phyloP scores from a whole-genome alignment of 2,888 invertebrate species.

The Sminthurinus aureus region DNA sequence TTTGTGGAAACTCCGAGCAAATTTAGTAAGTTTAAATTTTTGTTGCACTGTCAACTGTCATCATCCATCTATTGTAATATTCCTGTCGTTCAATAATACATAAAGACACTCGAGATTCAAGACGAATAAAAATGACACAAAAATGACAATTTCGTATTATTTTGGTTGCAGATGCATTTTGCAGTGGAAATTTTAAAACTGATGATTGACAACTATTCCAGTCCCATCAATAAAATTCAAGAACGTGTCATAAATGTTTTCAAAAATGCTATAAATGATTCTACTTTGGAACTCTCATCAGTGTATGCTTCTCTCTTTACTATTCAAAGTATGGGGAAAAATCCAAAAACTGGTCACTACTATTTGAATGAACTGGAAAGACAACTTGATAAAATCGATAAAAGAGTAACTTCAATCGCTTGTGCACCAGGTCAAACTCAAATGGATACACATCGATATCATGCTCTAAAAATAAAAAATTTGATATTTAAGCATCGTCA shows the following conservation, averaged over 20 bases:
- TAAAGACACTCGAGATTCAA: no score
- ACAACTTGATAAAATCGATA: not conserved
- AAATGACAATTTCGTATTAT: no score
- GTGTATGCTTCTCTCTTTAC: conserved; percentile 16
- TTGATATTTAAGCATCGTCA: no score
- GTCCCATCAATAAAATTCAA: conserved; percentile 5
- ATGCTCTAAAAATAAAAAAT: no score
- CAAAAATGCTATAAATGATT: not conserved
- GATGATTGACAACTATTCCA: conserved; percentile 17
- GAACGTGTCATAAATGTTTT: conserved; percentile 4
- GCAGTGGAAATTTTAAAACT: conserved; percentile 16
- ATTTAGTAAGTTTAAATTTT: no score
- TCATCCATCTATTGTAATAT: no score
- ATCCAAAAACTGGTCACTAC: not conserved
- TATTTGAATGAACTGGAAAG: not conserved
- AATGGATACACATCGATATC: not conserved
- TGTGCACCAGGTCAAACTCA: not conserved
- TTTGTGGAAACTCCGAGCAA: conserved; percentile 2
- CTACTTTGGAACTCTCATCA: not conserved
- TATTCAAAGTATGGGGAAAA: not conserved
- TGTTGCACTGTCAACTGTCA: no score
- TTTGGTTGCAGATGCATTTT: not conserved
- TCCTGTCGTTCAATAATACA: no score
- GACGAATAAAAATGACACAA: no score
- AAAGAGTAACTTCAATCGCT: not conserved